phyloP scores from a whole-genome alignment of 2,888 invertebrate species.

The Ditula angustiorana region DNA sequence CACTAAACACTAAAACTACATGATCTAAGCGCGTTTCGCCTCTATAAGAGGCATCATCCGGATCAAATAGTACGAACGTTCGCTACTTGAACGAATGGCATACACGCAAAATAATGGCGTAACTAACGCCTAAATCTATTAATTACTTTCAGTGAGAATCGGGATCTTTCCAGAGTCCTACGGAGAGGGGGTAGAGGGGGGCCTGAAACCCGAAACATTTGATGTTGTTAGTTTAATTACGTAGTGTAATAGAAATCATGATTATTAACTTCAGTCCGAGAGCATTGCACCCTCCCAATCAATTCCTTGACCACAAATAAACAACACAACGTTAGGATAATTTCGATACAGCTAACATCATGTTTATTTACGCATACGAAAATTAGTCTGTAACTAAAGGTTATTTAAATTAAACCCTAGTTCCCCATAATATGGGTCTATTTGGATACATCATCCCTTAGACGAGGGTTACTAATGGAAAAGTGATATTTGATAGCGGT shows the following conservation, averaged over 20 bases:
- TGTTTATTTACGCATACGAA: conserved; percentile 58
- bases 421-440: neutral
- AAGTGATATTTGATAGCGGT: conserved; percentile 74
- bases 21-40: no score
- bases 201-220: no score
- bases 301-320: conserved; percentile 53
- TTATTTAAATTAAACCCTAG: conserved; percentile 45
- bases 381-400: conserved; percentile 48
- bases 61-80: no score
- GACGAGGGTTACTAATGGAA: conserved; percentile 70
- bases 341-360: conserved; percentile 57
- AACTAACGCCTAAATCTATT: no score
- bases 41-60: no score
- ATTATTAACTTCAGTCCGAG: neutral
- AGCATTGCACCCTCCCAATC: neutral
- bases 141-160: no score
- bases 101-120: no score
- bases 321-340: conserved; percentile 59
- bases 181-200: no score
- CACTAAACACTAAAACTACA: no score
- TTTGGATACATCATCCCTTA: conserved; percentile 21
- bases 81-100: no score
- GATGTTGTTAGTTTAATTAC: no score
- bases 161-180: no score
- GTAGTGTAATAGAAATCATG: neutral